Evolutionary conservation across 2,113 vertebrate species (phyloP).

Genomic region (Tragelaphus strepsiceros): DNA sequence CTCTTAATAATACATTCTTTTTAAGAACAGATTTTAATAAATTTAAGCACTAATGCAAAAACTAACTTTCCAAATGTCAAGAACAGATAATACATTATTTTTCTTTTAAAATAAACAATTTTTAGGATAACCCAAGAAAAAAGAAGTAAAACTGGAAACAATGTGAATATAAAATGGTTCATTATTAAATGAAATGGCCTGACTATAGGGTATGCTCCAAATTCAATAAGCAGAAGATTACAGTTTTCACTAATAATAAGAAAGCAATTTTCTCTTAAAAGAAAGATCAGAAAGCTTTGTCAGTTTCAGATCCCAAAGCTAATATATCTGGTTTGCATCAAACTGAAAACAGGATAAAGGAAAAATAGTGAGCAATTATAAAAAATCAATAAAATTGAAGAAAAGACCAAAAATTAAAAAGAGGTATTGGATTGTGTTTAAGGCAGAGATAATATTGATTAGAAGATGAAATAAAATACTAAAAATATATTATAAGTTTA

Average conservation of each 20-base stretch:
- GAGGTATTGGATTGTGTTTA: neutral
- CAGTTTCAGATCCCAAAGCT: neutral
- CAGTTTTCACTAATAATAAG: neutral
- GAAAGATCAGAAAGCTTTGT: neutral
- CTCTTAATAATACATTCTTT: neutral
- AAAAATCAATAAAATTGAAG: neutral
- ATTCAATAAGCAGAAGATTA: neutral
- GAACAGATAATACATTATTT: neutral
- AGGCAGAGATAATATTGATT: neutral
- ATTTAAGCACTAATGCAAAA: neutral
- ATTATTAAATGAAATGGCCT: neutral
- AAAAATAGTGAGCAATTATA: neutral
- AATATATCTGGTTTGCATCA: neutral
- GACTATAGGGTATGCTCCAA: neutral
- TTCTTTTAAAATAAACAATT: constrained; percentile 12
- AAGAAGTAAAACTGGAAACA: neutral
- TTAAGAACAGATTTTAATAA: neutral
- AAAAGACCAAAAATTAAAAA: neutral
- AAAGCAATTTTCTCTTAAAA: neutral
- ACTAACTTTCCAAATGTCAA: constrained; percentile 3
- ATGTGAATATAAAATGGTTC: neutral
- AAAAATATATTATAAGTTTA: neutral
- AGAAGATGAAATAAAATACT: neutral
- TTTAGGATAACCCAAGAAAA: neutral
- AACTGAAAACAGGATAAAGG: neutral